Evolutionary conservation across 2,113 vertebrate genomes (phyloP), one percentile per base, ranked within the genome.

Genomic region (Oplegnathus fasciatus): DNA sequence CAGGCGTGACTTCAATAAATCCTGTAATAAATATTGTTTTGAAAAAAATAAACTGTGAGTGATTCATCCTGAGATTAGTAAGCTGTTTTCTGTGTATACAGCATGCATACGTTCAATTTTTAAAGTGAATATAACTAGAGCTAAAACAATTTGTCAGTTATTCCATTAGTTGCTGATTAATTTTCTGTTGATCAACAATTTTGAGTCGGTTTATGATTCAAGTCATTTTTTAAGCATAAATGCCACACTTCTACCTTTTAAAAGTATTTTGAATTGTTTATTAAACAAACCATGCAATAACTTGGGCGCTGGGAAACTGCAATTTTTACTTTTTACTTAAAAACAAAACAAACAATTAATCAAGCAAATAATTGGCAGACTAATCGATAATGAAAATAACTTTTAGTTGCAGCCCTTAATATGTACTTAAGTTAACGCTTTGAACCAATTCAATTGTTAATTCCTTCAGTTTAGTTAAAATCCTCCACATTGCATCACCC

Each of bases 401-500:
- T 15, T 44, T 62, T 28, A 46, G 24, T 18, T 62, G 17, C 14
- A 24, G 11, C 3, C 42, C 13, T 54, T 54, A 44, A 70, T 46
- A 30, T 28, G 6, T 8, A 2, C 4, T 6, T 22, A 34, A 50
- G 1, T 46, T 37, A 22, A 32, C 1, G 24, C 0, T 30, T 1
- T 62, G 3, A 15, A 74, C 9, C 10, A 48, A 40, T 32, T 20
- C 10, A 54, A 32, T 42, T 9, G 37, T 22, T 50, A 3, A 22
- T 57, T 74, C 7, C 37, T 69, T 48, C 14, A 58, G 2, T 13
- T 66, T 46, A 58, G 8, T 66, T 24, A 82, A 52, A 70, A 72
- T 64, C 48, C 44, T 94, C 90, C 92, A 94, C 89, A 89, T 89
- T 83, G 86, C 28, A 52, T 86, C 69, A 93, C 90, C 92, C 92